phyloP scores from a whole-genome alignment of 2,888 invertebrate genomes.

The Eupelmus urozonus region DNA sequence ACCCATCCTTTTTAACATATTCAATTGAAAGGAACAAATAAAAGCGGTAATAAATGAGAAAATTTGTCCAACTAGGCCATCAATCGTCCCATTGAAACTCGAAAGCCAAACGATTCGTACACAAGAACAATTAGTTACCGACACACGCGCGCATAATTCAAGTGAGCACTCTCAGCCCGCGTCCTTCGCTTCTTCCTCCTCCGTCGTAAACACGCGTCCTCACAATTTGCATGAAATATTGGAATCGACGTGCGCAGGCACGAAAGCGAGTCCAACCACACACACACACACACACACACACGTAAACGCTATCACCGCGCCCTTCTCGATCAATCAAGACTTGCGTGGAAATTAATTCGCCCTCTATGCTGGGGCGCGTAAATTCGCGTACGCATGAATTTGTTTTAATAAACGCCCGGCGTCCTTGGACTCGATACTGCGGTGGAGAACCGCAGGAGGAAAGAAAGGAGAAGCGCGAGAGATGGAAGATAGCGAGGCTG shows the following conservation, averaged over 20 bases:
- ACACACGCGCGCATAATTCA: too few species aligned
- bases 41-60: too few species aligned
- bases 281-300: too few species aligned
- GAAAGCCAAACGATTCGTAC: too few species aligned
- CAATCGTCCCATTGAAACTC: neutral
- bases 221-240: conserved; percentile 58
- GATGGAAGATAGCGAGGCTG: neutral
- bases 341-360: conserved; percentile 49
- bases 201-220: neutral
- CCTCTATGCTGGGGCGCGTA: neutral
- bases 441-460: neutral
- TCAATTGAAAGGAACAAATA: too few species aligned
- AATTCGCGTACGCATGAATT: conserved; percentile 1
- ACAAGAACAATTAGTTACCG: too few species aligned
- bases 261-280: neutral
- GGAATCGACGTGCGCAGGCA: conserved; percentile 36
- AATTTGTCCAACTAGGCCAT: too few species aligned
- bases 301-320: too few species aligned
- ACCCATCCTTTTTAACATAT: too few species aligned
- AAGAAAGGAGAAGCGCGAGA: too few species aligned
- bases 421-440: conserved; percentile 16
- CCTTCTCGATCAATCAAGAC: conserved; percentile 52
- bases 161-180: too few species aligned
- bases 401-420: conserved; percentile 15
- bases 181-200: too few species aligned